Evolutionary conservation across 2,797 vertebrate species (phyloP).

Genomic region (Tangara arthus): DNA sequence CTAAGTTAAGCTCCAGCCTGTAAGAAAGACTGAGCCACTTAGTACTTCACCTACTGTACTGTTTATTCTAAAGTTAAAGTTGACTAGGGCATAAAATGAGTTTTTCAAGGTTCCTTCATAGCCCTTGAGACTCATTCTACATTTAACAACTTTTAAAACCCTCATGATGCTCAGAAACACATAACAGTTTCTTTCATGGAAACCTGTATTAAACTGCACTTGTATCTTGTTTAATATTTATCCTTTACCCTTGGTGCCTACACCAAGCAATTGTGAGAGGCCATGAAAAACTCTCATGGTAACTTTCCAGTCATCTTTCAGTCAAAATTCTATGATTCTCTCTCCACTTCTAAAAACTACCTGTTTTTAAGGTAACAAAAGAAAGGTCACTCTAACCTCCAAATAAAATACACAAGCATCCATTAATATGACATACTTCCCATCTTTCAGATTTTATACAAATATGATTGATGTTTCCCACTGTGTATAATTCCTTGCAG

Average conservation of each 20-base stretch:
- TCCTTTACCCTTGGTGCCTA: neutral
- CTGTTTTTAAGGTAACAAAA: neutral
- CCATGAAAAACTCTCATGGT: neutral
- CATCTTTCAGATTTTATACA: neutral
- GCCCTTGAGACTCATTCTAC: neutral
- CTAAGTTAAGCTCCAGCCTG: neutral
- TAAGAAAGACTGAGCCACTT: neutral
- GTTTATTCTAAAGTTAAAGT: neutral
- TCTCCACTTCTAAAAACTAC: neutral
- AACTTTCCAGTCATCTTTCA: neutral
- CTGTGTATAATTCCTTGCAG: neutral
- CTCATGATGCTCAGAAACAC: neutral
- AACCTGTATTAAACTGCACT: neutral
- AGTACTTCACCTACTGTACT: neutral
- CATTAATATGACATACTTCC: neutral
- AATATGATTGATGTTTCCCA: constrained; percentile 3
- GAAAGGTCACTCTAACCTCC: constrained; percentile 20
- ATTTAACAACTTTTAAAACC: neutral
- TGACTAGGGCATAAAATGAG: neutral
- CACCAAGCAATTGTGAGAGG: neutral
- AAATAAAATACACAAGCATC: neutral
- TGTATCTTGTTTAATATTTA: neutral
- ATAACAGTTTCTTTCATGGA: neutral
- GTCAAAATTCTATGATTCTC: neutral
- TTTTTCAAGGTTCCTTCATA: neutral